Evolutionary conservation across 2,113 vertebrate species (phyloP), one percentile per base, ranked within the genome.

Genomic region (Ctenodactylus gundi): DNA sequence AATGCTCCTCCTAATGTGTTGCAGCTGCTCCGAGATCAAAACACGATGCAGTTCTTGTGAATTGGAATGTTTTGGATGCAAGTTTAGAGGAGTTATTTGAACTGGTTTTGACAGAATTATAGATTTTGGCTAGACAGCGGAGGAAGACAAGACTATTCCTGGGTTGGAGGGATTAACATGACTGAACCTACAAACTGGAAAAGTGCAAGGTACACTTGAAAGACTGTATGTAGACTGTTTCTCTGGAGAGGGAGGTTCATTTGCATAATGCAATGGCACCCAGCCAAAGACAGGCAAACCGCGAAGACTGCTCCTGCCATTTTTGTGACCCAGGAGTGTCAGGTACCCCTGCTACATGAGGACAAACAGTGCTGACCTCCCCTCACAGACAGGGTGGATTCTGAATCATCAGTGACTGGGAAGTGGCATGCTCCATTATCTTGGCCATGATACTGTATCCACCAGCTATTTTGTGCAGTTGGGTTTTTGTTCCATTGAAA

Each of bases 331-430:
- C 0, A 0, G 62, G 85, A 76, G 88, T 89, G 90, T 88, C 51
- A 90, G 95, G 77, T 72, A 86, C 65, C 73, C 96, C 78, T 93
- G 85, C 62, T 94, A 77, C 83, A 68, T 6, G 90, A 96, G 77
- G 76, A 92, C 88, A 95, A 97, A 91, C 89, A 88, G 78, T 46
- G 58, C 49, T 95, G 96, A 97, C 94, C 94, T 95, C 84, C 77
- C 53, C 51, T 73, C 55, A 15, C 4, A 78, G 87, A 81, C 73
- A 90, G 92, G 44, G 90, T 80, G 58, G 77, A 39, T 82, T 93
- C 90, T 75, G 93, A 96, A 68, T 94, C 85, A 83, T 29, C 90
- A 36, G 90, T 80, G 92, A 39, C 90, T 72, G 85, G 88, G 77
- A 96, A 96, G 80, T 88, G 91, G 89, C 81, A 41, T 10, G 49